A percentile compares a stretch with the other conserved stretches of the same genome.
Evolutionary conservation across 2,113 vertebrate genomes (phyloP).

Genomic region (Calidris pugnax): DNA sequence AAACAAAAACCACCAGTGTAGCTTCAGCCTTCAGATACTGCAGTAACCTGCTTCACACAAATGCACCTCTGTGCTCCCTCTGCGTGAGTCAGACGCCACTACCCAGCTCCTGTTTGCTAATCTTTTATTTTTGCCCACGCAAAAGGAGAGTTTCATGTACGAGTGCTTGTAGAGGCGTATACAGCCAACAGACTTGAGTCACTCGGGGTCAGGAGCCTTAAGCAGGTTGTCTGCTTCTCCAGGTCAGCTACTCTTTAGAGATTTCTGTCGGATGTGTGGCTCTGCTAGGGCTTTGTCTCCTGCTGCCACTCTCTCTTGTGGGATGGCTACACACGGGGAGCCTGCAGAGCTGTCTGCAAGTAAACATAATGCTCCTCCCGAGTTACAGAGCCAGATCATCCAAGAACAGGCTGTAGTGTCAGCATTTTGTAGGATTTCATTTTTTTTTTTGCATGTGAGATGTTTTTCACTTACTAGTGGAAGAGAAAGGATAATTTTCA

Average conservation of each 20-base stretch:
- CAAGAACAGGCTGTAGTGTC: not conserved
- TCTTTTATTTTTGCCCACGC: not conserved
- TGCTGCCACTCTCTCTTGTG: not conserved
- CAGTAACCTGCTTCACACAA: not conserved
- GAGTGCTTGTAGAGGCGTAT: not conserved
- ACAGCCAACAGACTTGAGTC: not conserved
- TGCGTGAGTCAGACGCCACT: not conserved
- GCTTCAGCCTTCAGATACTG: not conserved
- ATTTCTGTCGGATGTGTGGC: not conserved
- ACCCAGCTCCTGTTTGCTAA: not conserved
- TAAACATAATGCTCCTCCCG: fast-evolving
- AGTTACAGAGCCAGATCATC: not conserved
- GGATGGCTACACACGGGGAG: not conserved
- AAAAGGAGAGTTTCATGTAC: not conserved
- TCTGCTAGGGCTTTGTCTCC: not conserved
- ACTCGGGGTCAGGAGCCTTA: not conserved
- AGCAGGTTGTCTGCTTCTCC: not conserved
- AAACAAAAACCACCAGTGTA: not conserved
- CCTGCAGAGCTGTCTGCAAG: not conserved
- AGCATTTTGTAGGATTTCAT: not conserved
- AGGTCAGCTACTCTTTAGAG: not conserved
- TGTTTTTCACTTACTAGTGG: not conserved
- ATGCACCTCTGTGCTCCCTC: not conserved
- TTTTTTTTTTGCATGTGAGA: not conserved
- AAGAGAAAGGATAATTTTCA: not conserved